Evolutionary conservation across 2,797 vertebrate species (phyloP), one percentile per base, ranked within the genome.

Genomic region (Notamacropus eugenii): DNA sequence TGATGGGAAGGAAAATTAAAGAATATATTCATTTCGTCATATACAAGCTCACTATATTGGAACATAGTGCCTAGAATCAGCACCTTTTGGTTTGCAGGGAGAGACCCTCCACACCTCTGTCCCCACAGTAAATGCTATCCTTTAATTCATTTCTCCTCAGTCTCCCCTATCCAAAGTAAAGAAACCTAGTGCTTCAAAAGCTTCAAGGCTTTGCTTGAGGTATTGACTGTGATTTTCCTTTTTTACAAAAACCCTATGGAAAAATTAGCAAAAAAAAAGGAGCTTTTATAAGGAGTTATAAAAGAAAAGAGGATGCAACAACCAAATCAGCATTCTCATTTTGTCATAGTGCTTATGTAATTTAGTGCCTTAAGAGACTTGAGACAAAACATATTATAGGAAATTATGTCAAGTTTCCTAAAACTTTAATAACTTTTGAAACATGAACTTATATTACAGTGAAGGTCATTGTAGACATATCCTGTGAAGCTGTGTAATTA

Each of bases 221-320:
- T 90, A 34, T 55, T 95, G 90, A 92, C 55, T 94, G 67, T 94
- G 56, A 95, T 92, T 95, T 92, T 95, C 94, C 91, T 95, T 92
- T 95, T 95, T 93, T 91, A 95, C 90, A 95, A 96, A 96, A 57
- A 95, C 62, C 28, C 31, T 62, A 82, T 67, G 16, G 40, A 90
- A 96, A 82, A 97, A 96, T 93, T 91, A 59, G 90, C 54, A 74
- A 67, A 94, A 96, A 92, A 59, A 97, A 46, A 92, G 93, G 52
- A 92, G 19, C 54, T 82, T 94, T 96, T 97, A 95, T 50, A 94
- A 91, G 94, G 93, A 92, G 4, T 40, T 74, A 67, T 67, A 12
- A 67, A 95, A 96, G 95, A 96, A 92, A 95, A 96, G 96, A 55
- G 28, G 90, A 96, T 92, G 96, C n/a, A 74, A 94, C 97, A 95